Base-by-base conservation (phyloP, 2,888 invertebrate species). In the Automeris io region DNA sequence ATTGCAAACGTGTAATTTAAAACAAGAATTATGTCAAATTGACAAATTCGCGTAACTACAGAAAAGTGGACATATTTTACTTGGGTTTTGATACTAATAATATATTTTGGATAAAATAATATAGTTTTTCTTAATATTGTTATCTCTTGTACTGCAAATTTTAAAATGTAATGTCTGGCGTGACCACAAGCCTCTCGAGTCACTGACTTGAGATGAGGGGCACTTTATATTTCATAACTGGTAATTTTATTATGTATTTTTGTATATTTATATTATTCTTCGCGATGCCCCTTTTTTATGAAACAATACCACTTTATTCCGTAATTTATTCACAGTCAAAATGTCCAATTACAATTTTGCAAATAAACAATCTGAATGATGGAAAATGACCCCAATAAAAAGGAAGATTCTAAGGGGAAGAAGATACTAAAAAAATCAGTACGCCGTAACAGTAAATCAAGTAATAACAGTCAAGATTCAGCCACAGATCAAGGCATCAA, bases 321-420 rank as follows among this genome's bases (percentile, higher is more conserved):
- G n/a, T n/a, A 47, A 49, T 59, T 61, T 40, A 45, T 51, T 70
- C 70, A 37, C 70, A 70, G 65, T 70, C 74, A 81, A 73, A 71
- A 83, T 83, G 83, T 68, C 65, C 54, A 59, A 61, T 49, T 54
- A 54, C 57, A 60, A 54, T 48, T 49, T 37, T 41, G 46, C 41
- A 45, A 37, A 44, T 46, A 64, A 64, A 61, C 58, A 72, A 63
- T 49, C 51, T 58, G 54, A 70, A 85, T 78, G 70, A 85, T 85
- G 85, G 85, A 85, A 75, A 78, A 83, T 83, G 83, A 85, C 68
- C 79, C 82, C 53, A 80, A 69, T 51, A 82, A 85, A 63, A 85
- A 83, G 54, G n/a, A n/a, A n/a, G 83, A 82, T 52, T 82, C 81
- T 23, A 83, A 80, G 60, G 83, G 82, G 49, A 86, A 83, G 66